These are phyloP conservation scores for Tauraco hartlaubi DNA, from an alignment of 2,797 vertebrate species.

Conservation along the genomic window DNA sequence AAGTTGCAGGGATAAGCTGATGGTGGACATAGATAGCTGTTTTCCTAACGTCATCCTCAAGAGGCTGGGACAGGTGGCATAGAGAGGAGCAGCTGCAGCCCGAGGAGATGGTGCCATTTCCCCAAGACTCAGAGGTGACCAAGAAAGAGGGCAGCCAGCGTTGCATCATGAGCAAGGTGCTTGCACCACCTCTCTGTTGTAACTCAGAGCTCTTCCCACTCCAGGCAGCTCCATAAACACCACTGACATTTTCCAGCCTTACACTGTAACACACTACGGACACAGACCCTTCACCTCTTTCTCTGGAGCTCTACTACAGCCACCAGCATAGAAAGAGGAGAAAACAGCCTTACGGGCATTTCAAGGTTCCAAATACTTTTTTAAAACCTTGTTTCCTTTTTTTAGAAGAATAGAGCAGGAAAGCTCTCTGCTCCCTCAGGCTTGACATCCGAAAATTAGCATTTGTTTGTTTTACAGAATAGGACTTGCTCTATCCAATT, in stretches of 20 bases:
- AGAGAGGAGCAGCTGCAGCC: neutral
- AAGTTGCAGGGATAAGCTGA: neutral
- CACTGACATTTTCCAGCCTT: neutral
- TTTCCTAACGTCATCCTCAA: accelerated
- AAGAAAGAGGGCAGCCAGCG: neutral
- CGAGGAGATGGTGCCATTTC: accelerated
- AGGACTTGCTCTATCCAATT: slow-evolving; percentile 4
- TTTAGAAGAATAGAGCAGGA: neutral
- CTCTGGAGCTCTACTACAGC: neutral
- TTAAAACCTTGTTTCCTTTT: neutral
- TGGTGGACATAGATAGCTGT: neutral
- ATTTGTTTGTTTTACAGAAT: slow-evolving; percentile 31
- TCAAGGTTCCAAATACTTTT: neutral
- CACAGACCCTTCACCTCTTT: neutral
- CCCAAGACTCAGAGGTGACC: neutral
- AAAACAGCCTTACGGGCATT: neutral
- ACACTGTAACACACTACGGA: neutral
- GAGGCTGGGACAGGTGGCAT: neutral
- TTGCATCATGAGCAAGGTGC: accelerated
- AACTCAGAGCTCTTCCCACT: neutral
- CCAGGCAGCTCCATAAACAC: neutral
- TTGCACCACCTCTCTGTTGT: neutral
- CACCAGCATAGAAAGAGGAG: neutral
- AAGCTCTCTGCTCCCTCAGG: slow-evolving; percentile 8
- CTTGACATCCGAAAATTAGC: slow-evolving; percentile 23